Evolutionary conservation across 2,888 invertebrate genomes (phyloP).

Genomic region (Eupsilia transversa): DNA sequence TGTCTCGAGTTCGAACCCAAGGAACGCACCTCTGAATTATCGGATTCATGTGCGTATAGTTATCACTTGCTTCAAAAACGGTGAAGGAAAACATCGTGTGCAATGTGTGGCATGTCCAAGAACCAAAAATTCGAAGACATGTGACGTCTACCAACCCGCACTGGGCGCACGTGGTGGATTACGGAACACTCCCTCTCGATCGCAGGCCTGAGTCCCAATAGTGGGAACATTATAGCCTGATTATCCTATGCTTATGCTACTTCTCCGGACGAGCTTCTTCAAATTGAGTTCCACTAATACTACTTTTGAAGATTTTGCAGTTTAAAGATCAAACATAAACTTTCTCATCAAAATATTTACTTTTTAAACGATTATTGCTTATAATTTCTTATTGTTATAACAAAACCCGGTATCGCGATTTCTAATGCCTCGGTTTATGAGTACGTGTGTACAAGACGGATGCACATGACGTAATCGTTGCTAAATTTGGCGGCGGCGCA

Average conservation of each 20-base stretch:
- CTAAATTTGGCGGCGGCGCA: slow-evolving; percentile 77
- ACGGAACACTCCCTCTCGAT: neutral
- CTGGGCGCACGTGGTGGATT: no score
- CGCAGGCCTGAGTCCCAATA: no score
- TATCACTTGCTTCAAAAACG: no score
- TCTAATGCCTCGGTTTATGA: slow-evolving; percentile 65
- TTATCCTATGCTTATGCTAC: neutral
- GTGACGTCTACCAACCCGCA: no score
- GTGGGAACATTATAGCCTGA: neutral
- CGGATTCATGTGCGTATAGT: no score
- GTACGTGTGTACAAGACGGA: slow-evolving; percentile 67
- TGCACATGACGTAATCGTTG: slow-evolving; percentile 75
- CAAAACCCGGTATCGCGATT: slow-evolving; percentile 51
- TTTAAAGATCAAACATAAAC: neutral
- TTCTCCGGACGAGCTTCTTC: neutral
- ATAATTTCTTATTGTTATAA: slow-evolving; percentile 38
- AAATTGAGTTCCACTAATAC: neutral
- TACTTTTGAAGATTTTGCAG: neutral
- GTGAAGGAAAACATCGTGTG: no score
- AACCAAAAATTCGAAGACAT: no score
- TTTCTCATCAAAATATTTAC: neutral
- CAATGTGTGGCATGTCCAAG: no score
- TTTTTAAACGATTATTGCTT: neutral
- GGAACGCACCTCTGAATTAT: no score
- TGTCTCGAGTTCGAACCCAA: neutral